Percentiles rank a stretch among this genome's conserved stretches.
Conservation (phyloP, 2,888 invertebrate genomes). For the Exocentrus adspersus region DNA sequence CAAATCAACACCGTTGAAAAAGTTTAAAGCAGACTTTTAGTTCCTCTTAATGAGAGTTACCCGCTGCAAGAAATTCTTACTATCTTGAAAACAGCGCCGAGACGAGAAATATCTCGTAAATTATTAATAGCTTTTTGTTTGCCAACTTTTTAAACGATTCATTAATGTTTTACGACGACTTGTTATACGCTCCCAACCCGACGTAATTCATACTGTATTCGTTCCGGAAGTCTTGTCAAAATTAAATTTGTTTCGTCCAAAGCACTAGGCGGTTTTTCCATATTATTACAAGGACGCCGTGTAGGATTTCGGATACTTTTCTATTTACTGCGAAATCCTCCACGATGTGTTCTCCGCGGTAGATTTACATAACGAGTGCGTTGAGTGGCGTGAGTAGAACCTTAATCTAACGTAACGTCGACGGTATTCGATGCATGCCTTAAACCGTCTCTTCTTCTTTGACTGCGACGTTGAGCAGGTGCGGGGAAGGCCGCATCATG, state of each 20-base stretch:
- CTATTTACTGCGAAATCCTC: background rate
- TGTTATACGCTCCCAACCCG: constrained; percentile 13
- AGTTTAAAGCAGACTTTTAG: background rate
- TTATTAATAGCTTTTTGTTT: constrained; percentile 16
- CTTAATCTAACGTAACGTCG: background rate
- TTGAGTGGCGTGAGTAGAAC: constrained; percentile 1
- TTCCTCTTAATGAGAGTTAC: constrained; percentile 1
- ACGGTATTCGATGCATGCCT: constrained; percentile 18
- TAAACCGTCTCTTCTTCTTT: constrained; percentile 32
- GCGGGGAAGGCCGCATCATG: constrained; percentile 92
- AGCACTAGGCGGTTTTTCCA: background rate
- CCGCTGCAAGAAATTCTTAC: too few species aligned
- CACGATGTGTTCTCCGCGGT: background rate
- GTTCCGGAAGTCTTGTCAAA: background rate
- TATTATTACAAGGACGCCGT: background rate
- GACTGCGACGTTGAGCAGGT: constrained; percentile 68
- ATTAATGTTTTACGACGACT: constrained; percentile 20
- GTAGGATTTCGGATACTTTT: background rate
- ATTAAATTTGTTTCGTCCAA: background rate
- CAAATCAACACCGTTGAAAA: constrained; percentile 28
- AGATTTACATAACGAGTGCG: background rate
- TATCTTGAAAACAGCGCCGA: background rate
- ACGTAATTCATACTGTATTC: background rate
- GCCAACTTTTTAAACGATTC: constrained; percentile 17
- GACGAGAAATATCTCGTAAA: background rate